Percentiles rank a stretch among this genome's conserved stretches.
phyloP scores from a whole-genome alignment of 2,888 invertebrate genomes.

The Teleogryllus oceanicus region DNA sequence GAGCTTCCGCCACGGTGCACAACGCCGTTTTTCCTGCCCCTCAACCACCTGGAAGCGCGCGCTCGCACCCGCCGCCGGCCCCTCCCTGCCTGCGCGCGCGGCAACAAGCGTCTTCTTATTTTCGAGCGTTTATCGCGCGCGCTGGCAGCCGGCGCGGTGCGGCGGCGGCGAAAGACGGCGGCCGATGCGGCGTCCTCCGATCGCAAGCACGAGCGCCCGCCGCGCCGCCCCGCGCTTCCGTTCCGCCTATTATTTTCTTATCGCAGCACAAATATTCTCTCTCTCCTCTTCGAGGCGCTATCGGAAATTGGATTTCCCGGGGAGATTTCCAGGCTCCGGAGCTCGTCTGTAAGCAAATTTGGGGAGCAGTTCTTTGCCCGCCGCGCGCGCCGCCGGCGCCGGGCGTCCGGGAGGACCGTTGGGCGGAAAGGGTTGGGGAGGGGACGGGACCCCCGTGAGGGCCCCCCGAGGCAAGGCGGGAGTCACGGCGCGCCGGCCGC shows the following conservation, averaged over 20 bases:
- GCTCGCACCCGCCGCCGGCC: background rate
- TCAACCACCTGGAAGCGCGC: background rate
- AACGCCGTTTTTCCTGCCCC: no score
- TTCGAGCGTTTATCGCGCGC: background rate
- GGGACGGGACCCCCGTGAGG: background rate
- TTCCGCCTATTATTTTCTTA: slow-evolving; percentile 18
- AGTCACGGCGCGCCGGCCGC: background rate
- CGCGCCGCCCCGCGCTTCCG: background rate
- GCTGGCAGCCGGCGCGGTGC: no score
- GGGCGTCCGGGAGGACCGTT: no score
- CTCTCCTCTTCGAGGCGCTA: slow-evolving; percentile 18
- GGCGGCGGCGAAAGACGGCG: background rate
- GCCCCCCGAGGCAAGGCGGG: background rate
- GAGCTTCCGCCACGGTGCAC: no score
- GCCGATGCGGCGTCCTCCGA: background rate
- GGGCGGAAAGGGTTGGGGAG: no score
- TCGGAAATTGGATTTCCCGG: slow-evolving; percentile 18
- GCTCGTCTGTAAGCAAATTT: slow-evolving; percentile 10
- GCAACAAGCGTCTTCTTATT: slow-evolving; percentile 18
- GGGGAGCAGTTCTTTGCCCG: background rate
- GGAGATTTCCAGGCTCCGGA: background rate
- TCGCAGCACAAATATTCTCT: slow-evolving; percentile 18
- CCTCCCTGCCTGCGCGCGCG: background rate
- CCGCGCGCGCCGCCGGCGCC: background rate
- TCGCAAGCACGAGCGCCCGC: background rate